Evolutionary conservation across 2,888 invertebrate genomes (phyloP).

Genomic region (Troides helena): DNA sequence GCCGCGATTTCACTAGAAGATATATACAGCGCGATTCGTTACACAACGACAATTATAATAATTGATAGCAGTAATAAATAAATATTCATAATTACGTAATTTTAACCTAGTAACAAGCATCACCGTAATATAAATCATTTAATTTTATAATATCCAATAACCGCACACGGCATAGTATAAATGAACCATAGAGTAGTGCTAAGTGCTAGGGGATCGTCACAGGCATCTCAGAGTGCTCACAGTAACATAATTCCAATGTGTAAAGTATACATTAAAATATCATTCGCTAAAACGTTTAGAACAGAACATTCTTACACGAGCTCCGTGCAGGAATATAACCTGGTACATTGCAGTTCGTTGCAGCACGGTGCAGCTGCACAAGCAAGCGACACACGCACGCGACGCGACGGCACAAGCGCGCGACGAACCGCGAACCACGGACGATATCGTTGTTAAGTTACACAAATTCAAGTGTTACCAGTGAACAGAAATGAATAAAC

Average conservation of each 20-base stretch:
- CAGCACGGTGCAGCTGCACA: constrained; percentile 44
- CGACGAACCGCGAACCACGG: constrained; percentile 5
- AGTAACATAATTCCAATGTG: constrained; percentile 6
- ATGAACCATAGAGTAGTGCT: constrained; percentile 38
- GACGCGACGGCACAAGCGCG: constrained; percentile 30
- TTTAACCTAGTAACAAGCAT: constrained; percentile 32
- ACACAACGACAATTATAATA: constrained; percentile 38
- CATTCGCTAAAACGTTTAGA: constrained; percentile 34
- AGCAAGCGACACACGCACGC: constrained; percentile 45
- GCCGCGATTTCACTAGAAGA: constrained; percentile 50
- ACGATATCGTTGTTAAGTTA: constrained; percentile 29
- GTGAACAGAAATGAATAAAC: too few relatives aligned
- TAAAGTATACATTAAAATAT: constrained; percentile 1
- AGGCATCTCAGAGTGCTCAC: constrained; percentile 12
- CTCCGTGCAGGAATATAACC: constrained; percentile 41
- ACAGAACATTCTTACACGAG: constrained; percentile 24
- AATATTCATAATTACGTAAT: constrained; percentile 25
- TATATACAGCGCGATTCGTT: constrained; percentile 39
- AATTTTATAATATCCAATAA: constrained; percentile 33
- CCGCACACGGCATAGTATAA: constrained; percentile 41
- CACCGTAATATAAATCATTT: constrained; percentile 47
- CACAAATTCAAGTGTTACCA: neutral
- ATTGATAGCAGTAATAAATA: constrained; percentile 28
- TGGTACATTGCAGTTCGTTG: constrained; percentile 36
- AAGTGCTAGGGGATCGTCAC: constrained; percentile 19